Percentiles rank a stretch among this genome's conserved stretches.
phyloP scores from a whole-genome alignment of 2,797 vertebrate genomes.

The Gastrophryne carolinensis region DNA sequence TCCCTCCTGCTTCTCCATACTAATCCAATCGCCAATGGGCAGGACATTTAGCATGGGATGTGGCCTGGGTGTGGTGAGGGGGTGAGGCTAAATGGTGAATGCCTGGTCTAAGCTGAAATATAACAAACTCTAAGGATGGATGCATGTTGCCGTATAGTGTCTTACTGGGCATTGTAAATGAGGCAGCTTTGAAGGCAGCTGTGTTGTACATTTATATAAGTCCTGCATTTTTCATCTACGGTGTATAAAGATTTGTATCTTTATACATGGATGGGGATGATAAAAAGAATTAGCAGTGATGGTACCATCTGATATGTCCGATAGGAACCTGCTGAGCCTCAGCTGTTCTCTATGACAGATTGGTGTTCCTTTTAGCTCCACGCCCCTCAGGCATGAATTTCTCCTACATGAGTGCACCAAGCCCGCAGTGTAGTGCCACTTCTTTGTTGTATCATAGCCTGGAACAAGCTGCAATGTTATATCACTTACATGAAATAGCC shows the following conservation, averaged over 20 bases:
- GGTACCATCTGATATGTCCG: slow-evolving; percentile 38
- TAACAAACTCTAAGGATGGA: too few relatives aligned
- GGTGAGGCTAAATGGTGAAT: too few relatives aligned
- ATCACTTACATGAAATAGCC: background rate
- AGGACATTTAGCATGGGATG: too few relatives aligned
- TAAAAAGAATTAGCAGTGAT: slow-evolving; percentile 47
- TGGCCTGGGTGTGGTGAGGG: too few relatives aligned
- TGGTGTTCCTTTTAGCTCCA: background rate
- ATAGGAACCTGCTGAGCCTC: slow-evolving; percentile 35
- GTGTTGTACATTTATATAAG: too few relatives aligned
- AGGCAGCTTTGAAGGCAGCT: too few relatives aligned
- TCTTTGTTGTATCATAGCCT: background rate
- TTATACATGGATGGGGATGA: slow-evolving; percentile 44
- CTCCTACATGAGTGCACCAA: background rate
- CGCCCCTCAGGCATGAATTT: background rate
- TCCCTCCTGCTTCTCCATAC: too few relatives aligned
- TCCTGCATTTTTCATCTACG: too few relatives aligned
- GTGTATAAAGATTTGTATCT: background rate
- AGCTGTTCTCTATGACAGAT: slow-evolving; percentile 23
- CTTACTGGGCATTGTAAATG: too few relatives aligned
- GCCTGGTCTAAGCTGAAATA: too few relatives aligned
- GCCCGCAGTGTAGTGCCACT: background rate
- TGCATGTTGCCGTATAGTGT: too few relatives aligned
- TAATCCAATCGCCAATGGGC: too few relatives aligned
- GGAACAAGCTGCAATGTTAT: background rate